A percentile compares a stretch with the other conserved stretches of the same genome.
Conservation (phyloP, 37 sponge, comb jelly and placozoan genomes). For the Mnemiopsis leidyi region DNA sequence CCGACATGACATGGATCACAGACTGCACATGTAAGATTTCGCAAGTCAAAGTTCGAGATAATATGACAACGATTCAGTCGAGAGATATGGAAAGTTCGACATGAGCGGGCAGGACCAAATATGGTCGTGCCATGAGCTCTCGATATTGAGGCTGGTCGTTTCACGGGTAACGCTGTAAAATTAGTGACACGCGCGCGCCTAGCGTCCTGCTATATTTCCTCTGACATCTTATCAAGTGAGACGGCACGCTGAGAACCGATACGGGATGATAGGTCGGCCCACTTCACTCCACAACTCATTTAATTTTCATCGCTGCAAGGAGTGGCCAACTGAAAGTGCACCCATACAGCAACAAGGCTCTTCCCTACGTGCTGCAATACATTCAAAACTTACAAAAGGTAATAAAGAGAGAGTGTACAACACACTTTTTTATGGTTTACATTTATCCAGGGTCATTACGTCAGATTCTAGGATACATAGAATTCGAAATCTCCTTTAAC, state of each 20-base stretch:
- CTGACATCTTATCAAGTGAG: background rate
- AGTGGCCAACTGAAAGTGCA: no score
- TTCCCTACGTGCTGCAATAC: no score
- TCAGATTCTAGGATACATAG: no score
- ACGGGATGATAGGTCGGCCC: background rate
- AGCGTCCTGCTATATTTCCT: background rate
- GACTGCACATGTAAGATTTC: background rate
- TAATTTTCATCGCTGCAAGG: no score
- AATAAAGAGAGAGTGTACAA: no score
- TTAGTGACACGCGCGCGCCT: background rate
- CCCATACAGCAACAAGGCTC: no score
- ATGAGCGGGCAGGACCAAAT: no score
- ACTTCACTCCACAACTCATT: no score
- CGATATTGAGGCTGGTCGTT: background rate
- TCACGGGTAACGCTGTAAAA: background rate
- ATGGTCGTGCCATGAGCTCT: background rate
- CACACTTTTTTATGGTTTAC: no score
- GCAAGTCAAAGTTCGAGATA: background rate
- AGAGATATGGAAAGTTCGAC: background rate
- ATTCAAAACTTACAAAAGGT: no score
- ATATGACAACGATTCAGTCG: background rate
- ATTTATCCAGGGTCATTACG: no score
- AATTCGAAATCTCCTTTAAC: no score
- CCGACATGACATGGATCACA: background rate
- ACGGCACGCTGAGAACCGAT: background rate